A percentile compares a stretch with the other conserved stretches of the same genome.
Conservation (phyloP, 2,888 invertebrate species). For the Meliscaeva auricollis region DNA sequence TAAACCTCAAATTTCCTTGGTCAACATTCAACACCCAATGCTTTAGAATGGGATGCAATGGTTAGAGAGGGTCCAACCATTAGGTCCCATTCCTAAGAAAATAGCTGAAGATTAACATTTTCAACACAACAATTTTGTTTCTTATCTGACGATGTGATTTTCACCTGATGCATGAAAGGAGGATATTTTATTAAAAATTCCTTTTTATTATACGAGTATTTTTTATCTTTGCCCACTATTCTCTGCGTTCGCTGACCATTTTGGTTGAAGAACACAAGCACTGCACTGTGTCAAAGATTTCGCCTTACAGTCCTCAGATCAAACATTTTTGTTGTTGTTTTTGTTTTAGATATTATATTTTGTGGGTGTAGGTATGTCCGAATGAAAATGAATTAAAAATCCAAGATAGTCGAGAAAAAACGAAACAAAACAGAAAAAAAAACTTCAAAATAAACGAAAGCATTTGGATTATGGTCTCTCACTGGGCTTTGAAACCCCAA, state of each 20-base stretch:
- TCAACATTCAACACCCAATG: neutral
- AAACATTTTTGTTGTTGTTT: neutral
- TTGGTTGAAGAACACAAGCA: neutral
- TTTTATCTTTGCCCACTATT: neutral
- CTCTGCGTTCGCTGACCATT: neutral
- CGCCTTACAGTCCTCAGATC: slow-evolving; percentile 11
- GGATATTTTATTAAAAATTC: neutral
- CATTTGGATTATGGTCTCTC: slow-evolving; percentile 65
- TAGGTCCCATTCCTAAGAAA: neutral
- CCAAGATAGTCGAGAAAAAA: slow-evolving; percentile 8
- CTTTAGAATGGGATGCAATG: no score
- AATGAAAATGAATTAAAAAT: slow-evolving; percentile 66
- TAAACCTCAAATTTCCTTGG: neutral
- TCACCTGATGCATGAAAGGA: neutral
- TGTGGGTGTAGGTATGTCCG: neutral
- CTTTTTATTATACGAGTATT: neutral
- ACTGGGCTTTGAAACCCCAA: neutral
- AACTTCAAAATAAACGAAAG: slow-evolving; percentile 17
- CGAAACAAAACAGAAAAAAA: slow-evolving; percentile 28
- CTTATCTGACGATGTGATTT: neutral
- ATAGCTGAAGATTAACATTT: neutral
- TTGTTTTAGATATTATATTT: neutral
- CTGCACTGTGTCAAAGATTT: neutral
- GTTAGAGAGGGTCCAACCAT: no score
- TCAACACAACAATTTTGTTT: neutral